Evolutionary conservation across 2,888 invertebrate species (phyloP), one percentile per base, ranked within the genome.

Genomic region (Stenchaetothrips biformis): DNA sequence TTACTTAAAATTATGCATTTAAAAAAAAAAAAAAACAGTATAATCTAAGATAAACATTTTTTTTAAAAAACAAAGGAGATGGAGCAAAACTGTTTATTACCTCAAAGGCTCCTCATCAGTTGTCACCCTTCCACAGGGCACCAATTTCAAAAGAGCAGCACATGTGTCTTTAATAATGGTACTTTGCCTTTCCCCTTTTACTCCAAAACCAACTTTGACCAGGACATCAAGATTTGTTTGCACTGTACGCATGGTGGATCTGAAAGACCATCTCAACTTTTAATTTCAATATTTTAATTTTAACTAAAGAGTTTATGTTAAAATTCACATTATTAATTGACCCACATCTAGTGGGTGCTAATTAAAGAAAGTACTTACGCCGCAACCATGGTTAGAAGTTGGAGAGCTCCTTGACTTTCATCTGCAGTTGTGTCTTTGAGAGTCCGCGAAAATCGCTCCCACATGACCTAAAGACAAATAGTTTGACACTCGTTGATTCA

Each of bases 401-500:
- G 89, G 6, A 95, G 87, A 0, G 96, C 93, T 0, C 92, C 90
- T 80, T 92, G 89, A 80, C 94, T 92, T 82, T 95, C 93, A 83
- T 90, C 89, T 77, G 90, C 89, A 0, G 92, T 91, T 0, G 93
- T 92, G 4, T 92, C 90, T 67, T 92, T 90, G 16, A 91, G 88
- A 85, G 93, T 92, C 84, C 93, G 90, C 0, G 94, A 90, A 85
- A 95, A 95, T 84, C 92, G 92, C 86, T 96, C 94, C 93, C 96
- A 97, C 81, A 97, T 88, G 16, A 94, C 91, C 90, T 95, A 88
- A 2, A 25, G 25, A 74, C 21, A 74, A 74, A 25, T 25, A 16
- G 6, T 13, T 74, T 21, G 13, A 53, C 53, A 37, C 4, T 37
- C 37, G 4, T 37, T 37, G 2, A 2, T 4, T 37, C 2, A 25